A percentile compares a stretch with the other conserved stretches of the same genome.
Conservation (phyloP, 1,140 invertebrate genomes). For the Neocloeon triangulifer region DNA sequence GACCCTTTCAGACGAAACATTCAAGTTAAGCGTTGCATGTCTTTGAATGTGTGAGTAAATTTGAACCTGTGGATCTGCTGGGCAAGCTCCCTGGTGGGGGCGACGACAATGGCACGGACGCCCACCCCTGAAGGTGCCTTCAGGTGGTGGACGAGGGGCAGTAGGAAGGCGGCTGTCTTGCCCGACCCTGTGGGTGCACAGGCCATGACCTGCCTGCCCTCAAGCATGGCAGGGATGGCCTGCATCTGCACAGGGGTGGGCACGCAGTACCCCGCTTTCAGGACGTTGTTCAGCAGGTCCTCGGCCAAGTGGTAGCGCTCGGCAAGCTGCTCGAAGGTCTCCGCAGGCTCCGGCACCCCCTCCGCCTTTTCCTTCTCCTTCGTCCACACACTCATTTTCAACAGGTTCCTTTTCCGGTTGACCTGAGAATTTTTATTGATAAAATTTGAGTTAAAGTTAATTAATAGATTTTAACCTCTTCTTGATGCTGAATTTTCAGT, state of each 20-base stretch:
- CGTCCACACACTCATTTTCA: slow-evolving; percentile 56
- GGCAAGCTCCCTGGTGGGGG: slow-evolving; percentile 82
- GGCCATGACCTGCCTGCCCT: slow-evolving; percentile 63
- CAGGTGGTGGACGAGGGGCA: slow-evolving; percentile 52
- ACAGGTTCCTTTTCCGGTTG: slow-evolving; percentile 45
- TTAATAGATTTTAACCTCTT: slow-evolving; percentile 19
- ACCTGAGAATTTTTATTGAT: slow-evolving; percentile 25
- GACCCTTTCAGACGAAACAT: too few species aligned
- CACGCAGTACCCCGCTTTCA: slow-evolving; percentile 40
- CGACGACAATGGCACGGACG: slow-evolving; percentile 65
- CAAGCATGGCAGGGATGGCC: slow-evolving; percentile 67
- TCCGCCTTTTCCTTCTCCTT: too few species aligned
- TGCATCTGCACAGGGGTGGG: slow-evolving; percentile 93
- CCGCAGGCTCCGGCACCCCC: slow-evolving; percentile 50
- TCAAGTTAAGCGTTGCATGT: too few species aligned
- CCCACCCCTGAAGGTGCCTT: slow-evolving; percentile 36
- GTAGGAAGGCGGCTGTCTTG: slow-evolving; percentile 68
- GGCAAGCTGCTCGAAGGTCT: slow-evolving; percentile 41
- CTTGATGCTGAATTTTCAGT: slow-evolving; percentile 18
- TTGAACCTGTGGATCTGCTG: slow-evolving; percentile 55
- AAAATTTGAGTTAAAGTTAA: slow-evolving; percentile 6
- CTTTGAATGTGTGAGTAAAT: too few species aligned
- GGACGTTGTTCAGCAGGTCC: slow-evolving; percentile 47
- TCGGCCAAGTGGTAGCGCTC: slow-evolving; percentile 27
- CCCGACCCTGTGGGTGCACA: slow-evolving; percentile 85